These are phyloP conservation scores for Numenius arquata DNA, from an alignment of 2,113 vertebrate genomes.

Conservation along the genomic window DNA sequence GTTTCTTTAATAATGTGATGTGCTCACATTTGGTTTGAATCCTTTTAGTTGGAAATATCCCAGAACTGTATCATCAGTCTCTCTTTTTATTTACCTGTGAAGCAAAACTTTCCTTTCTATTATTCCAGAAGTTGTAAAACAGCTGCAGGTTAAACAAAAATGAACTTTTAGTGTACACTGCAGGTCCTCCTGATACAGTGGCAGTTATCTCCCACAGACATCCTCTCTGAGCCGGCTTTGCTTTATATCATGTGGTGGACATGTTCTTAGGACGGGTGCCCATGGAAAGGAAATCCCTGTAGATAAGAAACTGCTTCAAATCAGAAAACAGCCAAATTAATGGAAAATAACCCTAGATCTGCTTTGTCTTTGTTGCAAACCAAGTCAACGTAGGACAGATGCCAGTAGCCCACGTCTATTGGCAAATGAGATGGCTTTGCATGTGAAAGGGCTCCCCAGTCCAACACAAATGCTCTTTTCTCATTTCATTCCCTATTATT, in stretches of 20 bases:
- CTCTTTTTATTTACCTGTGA: background rate
- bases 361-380: background rate
- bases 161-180: background rate
- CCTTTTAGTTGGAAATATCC: background rate
- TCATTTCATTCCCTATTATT: background rate
- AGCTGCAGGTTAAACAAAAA: background rate
- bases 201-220: background rate
- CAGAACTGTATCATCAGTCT: background rate
- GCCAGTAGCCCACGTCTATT: background rate
- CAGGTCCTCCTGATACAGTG: background rate
- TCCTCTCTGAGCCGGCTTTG: background rate
- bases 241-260: background rate
- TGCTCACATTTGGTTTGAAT: background rate
- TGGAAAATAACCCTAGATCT: background rate
- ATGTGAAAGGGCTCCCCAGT: background rate
- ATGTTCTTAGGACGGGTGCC: background rate
- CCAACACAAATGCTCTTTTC: background rate
- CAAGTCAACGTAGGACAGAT: background rate
- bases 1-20: background rate
- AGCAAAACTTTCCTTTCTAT: background rate
- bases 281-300: background rate
- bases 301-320: background rate
- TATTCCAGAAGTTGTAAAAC: background rate
- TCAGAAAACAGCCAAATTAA: background rate
- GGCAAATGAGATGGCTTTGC: background rate